These are phyloP conservation scores for Pteronura brasiliensis DNA, from an alignment of 2,113 vertebrate genomes.

Conservation along the genomic window DNA sequence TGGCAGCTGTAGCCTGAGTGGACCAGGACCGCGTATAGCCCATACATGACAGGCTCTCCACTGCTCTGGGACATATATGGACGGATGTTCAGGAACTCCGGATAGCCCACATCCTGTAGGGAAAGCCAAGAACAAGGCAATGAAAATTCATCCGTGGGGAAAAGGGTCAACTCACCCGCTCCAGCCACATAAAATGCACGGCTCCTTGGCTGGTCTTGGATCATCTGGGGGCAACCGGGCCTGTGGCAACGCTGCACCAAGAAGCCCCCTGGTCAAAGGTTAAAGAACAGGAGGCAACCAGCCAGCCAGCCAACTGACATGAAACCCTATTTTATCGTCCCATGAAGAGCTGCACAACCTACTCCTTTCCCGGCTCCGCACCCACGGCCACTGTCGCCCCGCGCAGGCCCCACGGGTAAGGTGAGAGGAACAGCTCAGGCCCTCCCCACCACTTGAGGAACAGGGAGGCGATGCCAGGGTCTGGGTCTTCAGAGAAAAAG, in stretches of 20 bases:
- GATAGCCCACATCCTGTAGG: slow-evolving; percentile 92
- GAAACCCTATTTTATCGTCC: background rate
- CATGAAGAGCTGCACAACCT: rapidly evolving
- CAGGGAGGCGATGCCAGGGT: no score
- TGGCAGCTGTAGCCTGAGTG: slow-evolving; percentile 97
- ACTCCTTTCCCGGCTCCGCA: rapidly evolving
- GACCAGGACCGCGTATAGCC: slow-evolving; percentile 95
- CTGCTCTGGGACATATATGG: slow-evolving; percentile 94
- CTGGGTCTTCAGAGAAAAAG: background rate
- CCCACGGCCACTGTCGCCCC: no score
- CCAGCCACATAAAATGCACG: rapidly evolving
- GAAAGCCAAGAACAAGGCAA: background rate
- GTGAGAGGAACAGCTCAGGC: background rate
- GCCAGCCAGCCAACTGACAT: rapidly evolving
- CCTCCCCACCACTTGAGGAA: background rate
- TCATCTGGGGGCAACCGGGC: rapidly evolving
- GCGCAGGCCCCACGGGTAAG: background rate
- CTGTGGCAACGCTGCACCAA: rapidly evolving
- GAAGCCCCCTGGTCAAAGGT: rapidly evolving
- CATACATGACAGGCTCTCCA: slow-evolving; percentile 90
- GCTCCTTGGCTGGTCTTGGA: background rate
- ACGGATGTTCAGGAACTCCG: slow-evolving; percentile 92
- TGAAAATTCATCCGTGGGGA: rapidly evolving
- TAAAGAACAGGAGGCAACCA: background rate
- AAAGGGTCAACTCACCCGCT: rapidly evolving